A percentile compares a stretch with the other conserved stretches of the same genome.
Evolutionary conservation across 92 coral and sea anemone genomes (phyloP).

Genomic region (Phenganax subtilis): DNA sequence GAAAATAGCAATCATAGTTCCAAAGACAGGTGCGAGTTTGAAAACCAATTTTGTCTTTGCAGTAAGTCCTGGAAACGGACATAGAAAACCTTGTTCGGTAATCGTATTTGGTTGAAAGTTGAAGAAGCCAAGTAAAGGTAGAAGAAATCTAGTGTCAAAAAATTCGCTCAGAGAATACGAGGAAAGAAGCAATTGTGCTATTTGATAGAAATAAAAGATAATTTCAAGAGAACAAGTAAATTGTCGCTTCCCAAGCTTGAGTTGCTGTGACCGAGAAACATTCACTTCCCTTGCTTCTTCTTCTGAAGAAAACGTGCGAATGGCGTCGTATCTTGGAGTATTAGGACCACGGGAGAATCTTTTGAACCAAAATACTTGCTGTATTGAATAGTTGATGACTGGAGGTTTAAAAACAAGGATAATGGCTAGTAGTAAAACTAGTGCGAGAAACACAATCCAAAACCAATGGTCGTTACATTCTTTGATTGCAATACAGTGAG

Average conservation of each 20-base stretch:
- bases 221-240: conserved; percentile 57
- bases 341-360: neutral
- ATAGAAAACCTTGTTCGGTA: too few relatives aligned
- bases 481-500: conserved; percentile 48
- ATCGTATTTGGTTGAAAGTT: conserved; percentile 40
- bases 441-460: conserved; percentile 47
- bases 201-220: conserved; percentile 74
- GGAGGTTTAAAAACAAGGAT: conserved; percentile 64
- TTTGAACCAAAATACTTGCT: conserved; percentile 58
- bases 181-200: conserved; percentile 54
- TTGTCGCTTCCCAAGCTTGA: neutral
- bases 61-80: too few relatives aligned
- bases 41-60: too few relatives aligned
- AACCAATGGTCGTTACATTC: conserved; percentile 64
- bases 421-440: conserved; percentile 52
- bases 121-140: conserved; percentile 57
- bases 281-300: neutral
- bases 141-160: conserved; percentile 34
- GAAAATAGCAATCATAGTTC: too few relatives aligned
- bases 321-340: neutral
- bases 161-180: conserved; percentile 33
- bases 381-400: conserved; percentile 38
- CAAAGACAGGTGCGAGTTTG: too few relatives aligned
- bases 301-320: neutral
- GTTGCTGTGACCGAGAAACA: too few relatives aligned